Evolutionary conservation across 2,888 invertebrate species (phyloP).

Genomic region (Apotomis betuletana): DNA sequence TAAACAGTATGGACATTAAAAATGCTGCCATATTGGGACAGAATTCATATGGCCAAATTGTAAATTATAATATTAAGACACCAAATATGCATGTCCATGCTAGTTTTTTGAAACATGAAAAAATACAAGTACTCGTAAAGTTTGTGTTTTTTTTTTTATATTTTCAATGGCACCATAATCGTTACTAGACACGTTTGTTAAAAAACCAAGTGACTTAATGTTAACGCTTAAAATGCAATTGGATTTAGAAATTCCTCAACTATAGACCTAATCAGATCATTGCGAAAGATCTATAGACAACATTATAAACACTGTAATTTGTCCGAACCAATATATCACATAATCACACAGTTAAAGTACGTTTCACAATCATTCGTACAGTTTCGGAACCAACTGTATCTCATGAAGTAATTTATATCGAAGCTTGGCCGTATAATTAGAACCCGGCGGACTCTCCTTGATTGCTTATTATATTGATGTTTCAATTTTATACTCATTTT

Average conservation of each 20-base stretch:
- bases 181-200: too few relatives aligned
- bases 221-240: neutral
- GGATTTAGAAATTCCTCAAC: neutral
- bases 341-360: conserved; percentile 29
- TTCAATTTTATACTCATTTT: conserved; percentile 84
- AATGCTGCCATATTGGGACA: too few relatives aligned
- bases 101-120: too few relatives aligned
- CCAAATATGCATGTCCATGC: too few relatives aligned
- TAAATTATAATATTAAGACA: too few relatives aligned
- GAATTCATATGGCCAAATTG: too few relatives aligned
- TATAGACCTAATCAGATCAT: conserved; percentile 9
- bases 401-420: conserved; percentile 78
- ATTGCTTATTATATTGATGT: conserved; percentile 84
- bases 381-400: conserved; percentile 74
- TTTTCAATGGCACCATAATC: too few relatives aligned
- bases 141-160: too few relatives aligned
- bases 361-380: conserved; percentile 35
- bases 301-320: conserved; percentile 25
- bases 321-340: conserved; percentile 36
- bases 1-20: too few relatives aligned
- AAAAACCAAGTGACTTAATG: too few relatives aligned
- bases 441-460: conserved; percentile 70
- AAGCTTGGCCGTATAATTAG: conserved; percentile 79
- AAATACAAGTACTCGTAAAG: too few relatives aligned
- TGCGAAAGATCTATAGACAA: conserved; percentile 6